Evolutionary conservation across 2,797 vertebrate genomes (phyloP).

Genomic region (Dicrostonyx torquatus): DNA sequence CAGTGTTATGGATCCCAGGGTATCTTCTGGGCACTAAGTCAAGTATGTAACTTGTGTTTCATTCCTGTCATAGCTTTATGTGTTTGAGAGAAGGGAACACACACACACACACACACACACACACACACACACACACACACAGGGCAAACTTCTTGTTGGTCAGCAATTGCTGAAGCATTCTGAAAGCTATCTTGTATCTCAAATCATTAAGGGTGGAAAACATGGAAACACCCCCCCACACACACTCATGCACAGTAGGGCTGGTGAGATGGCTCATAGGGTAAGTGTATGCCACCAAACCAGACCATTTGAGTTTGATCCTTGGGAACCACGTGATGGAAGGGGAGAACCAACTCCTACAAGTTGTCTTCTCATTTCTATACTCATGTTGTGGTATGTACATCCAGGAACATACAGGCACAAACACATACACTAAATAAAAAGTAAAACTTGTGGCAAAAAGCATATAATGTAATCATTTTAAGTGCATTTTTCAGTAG

Average conservation of each 20-base stretch:
- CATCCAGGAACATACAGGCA: neutral
- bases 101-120: no score
- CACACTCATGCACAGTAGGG: neutral
- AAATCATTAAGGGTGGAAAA: constrained; percentile 67
- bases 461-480: neutral
- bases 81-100: constrained; percentile 82
- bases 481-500: neutral
- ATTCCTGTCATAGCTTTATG: constrained; percentile 86
- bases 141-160: constrained; percentile 77
- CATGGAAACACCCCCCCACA: neutral
- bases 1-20: constrained; percentile 87
- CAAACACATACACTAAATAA: neutral
- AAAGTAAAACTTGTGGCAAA: neutral
- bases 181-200: constrained; percentile 77
- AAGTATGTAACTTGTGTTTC: constrained; percentile 89
- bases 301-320: neutral
- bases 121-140: no score
- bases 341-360: neutral
- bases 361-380: neutral
- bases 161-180: constrained; percentile 73
- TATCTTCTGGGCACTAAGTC: constrained; percentile 87
- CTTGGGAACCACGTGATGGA: neutral
- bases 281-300: neutral
- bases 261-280: neutral
- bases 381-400: neutral